phyloP scores from a whole-genome alignment of 2,113 vertebrate species.

The Excalfactoria chinensis region DNA sequence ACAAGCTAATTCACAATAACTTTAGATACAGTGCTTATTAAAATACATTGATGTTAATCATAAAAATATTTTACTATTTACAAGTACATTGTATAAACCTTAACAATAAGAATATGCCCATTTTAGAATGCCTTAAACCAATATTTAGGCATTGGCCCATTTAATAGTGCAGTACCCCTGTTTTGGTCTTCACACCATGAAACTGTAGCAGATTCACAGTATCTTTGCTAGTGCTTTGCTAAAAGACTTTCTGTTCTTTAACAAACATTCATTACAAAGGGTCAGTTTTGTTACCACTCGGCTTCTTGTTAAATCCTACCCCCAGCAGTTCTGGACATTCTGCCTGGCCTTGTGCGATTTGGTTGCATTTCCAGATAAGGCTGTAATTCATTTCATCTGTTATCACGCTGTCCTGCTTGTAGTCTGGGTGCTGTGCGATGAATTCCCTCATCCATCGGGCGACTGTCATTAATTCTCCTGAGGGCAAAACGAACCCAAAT shows the following conservation, averaged over 20 bases:
- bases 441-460: slow-evolving; percentile 98
- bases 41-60: slow-evolving; percentile 91
- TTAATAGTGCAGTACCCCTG: slow-evolving; percentile 61
- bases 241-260: background rate
- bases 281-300: slow-evolving; percentile 63
- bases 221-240: slow-evolving; percentile 11
- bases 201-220: slow-evolving; percentile 45
- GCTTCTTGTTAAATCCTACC: slow-evolving; percentile 86
- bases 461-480: slow-evolving; percentile 96
- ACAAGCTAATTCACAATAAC: slow-evolving; percentile 77
- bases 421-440: slow-evolving; percentile 88
- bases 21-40: slow-evolving; percentile 86
- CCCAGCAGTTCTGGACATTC: slow-evolving; percentile 92
- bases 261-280: slow-evolving; percentile 46
- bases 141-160: slow-evolving; percentile 69
- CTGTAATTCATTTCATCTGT: slow-evolving; percentile 96
- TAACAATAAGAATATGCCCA: slow-evolving; percentile 75
- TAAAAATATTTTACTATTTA: slow-evolving; percentile 96
- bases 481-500: background rate
- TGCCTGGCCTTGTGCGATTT: slow-evolving; percentile 87
- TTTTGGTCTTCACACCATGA: slow-evolving; percentile 81
- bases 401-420: slow-evolving; percentile 94
- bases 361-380: slow-evolving; percentile 89
- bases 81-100: slow-evolving; percentile 83
- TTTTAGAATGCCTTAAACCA: slow-evolving; percentile 70